These are phyloP conservation scores for Puntigrus tetrazona DNA, from an alignment of 2,113 vertebrate species.

Conservation along the genomic window DNA sequence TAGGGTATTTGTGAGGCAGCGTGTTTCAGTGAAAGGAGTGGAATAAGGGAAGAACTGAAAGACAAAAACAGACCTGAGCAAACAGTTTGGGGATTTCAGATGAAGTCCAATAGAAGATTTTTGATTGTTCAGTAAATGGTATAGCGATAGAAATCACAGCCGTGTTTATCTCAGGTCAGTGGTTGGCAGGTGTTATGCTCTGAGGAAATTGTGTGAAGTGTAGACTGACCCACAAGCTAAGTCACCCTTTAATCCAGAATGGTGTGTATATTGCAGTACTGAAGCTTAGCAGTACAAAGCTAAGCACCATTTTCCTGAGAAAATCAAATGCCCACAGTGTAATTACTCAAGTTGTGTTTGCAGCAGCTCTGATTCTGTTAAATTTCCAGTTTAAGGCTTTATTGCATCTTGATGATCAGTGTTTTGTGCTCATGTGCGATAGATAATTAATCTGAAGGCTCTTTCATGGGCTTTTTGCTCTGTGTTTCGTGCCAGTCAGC, in stretches of 20 bases:
- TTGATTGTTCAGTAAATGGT: background rate
- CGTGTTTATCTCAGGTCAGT: background rate
- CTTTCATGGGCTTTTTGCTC: background rate
- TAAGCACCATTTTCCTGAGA: background rate
- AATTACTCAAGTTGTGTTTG: background rate
- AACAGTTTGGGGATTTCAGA: background rate
- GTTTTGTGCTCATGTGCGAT: background rate
- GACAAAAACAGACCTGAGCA: background rate
- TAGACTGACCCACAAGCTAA: background rate
- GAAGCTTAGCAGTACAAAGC: no score
- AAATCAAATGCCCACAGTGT: background rate
- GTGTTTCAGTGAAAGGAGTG: background rate
- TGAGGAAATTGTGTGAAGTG: background rate
- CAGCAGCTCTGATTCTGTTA: background rate
- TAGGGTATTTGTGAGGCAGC: background rate
- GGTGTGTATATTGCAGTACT: background rate
- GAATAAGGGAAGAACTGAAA: background rate
- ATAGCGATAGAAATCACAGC: background rate
- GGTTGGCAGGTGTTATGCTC: background rate
- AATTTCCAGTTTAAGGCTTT: background rate
- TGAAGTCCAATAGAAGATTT: background rate
- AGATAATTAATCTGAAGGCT: background rate
- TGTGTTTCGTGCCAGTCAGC: background rate
- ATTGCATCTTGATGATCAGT: background rate
- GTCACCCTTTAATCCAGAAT: background rate